Evolutionary conservation across 2,113 vertebrate genomes (phyloP), one percentile per base, ranked within the genome.

Genomic region (Rhinogobius similis): DNA sequence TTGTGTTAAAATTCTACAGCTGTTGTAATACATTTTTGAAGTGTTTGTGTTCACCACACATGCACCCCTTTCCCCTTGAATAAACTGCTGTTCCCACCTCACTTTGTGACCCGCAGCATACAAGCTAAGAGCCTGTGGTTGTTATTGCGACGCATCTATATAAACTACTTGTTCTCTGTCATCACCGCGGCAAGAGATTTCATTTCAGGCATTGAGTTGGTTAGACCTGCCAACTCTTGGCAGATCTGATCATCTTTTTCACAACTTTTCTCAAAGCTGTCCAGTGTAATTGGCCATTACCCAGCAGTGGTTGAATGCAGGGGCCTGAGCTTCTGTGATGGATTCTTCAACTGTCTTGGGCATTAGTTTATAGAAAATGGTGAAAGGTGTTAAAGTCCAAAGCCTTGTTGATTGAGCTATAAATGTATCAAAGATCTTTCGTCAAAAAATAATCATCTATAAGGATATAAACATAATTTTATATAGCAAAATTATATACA

Each of bases 201-300:
- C 27, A 27, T 58, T 63, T 76, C 39, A 38, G 10, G 20, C 67
- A 16, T 59, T 55, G 27, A n/a, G 18, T 66, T 64, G 10, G 43
- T 26, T 64, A 26, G 50, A 6, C 63, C 58, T 53, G 67, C 67
- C 65, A 65, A 39, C 3, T 10, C 48, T 32, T 5, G 27, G 41
- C 63, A 32, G 16, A 24, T 68, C 75, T 70, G 50, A 64, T 32
- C 52, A 64, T 75, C 64, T 65, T 72, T 71, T 52, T 71, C 71
- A 55, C 53, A 71, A 65, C 0, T 65, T 27, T 24, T 58, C 5
- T 24, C 6, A 4, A 53, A 24, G n/a, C 44, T 48, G 59, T 43
- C 64, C 29, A 52, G 61, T 4, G 26, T 44, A 68, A 32, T 48
- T 58, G 68, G 39, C 68, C 61, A 61, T 72, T 43, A 18, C 14